phyloP scores from a whole-genome alignment of 1,140 invertebrate species.

The Linepithema humile region DNA sequence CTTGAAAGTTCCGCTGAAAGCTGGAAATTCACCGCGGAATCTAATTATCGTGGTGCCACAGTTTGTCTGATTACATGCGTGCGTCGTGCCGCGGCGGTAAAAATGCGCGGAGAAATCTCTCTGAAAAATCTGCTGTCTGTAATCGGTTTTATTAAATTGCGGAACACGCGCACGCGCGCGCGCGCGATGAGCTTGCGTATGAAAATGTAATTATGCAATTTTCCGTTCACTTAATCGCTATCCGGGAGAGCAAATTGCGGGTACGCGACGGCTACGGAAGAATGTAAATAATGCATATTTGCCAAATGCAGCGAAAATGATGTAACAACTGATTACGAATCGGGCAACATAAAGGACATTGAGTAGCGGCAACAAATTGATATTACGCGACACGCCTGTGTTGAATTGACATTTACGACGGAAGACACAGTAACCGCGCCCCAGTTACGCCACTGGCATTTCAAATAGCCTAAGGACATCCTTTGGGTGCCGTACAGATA shows the following conservation, averaged over 20 bases:
- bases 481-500: constrained; percentile 45
- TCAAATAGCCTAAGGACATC: constrained; percentile 50
- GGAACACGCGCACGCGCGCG: no score
- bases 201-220: constrained; percentile 31
- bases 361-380: constrained; percentile 29
- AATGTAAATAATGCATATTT: constrained; percentile 22
- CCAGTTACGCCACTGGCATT: constrained; percentile 55
- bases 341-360: constrained; percentile 1
- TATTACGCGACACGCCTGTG: constrained; percentile 39
- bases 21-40: neutral
- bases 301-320: constrained; percentile 1
- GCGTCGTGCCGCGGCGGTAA: neutral
- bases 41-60: constrained; percentile 5
- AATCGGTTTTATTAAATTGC: constrained; percentile 15
- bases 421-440: constrained; percentile 30
- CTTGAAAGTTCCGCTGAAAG: neutral
- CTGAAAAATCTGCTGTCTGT: neutral
- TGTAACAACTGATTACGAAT: constrained; percentile 16
- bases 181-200: neutral
- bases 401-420: constrained; percentile 47
- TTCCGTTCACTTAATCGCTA: constrained; percentile 13
- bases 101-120: neutral
- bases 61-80: constrained; percentile 4
- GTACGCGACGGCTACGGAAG: neutral
- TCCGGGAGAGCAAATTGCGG: constrained; percentile 4